These are phyloP conservation scores for Mormyrus lacerda DNA, from an alignment of 2,113 vertebrate genomes.

Conservation along the genomic window DNA sequence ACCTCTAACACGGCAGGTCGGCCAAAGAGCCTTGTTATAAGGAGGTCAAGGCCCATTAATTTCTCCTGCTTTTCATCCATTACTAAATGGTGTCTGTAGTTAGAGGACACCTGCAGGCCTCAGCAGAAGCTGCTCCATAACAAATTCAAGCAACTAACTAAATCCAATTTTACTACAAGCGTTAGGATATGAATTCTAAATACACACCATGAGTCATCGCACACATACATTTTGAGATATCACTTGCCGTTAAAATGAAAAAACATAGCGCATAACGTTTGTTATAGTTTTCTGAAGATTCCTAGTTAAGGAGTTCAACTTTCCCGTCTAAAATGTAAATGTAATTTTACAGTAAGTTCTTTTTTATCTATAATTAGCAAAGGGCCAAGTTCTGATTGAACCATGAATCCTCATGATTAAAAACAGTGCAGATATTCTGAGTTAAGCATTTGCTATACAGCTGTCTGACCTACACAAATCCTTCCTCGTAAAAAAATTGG, in stretches of 20 bases:
- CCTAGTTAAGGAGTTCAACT: not conserved
- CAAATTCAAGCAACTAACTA: not conserved
- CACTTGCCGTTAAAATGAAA: not conserved
- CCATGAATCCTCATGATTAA: not conserved
- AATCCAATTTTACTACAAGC: not conserved
- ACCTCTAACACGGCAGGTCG: not conserved
- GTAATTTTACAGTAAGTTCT: not conserved
- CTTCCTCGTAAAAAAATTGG: not conserved
- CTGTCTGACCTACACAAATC: not conserved
- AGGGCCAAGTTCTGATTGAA: not conserved
- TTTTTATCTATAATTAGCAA: not conserved
- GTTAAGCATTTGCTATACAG: not conserved
- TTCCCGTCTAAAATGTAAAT: not conserved
- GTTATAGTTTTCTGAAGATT: not conserved
- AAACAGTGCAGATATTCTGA: not conserved
- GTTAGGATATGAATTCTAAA: not conserved
- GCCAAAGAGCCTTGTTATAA: not conserved
- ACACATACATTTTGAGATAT: not conserved
- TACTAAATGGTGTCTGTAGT: not conserved
- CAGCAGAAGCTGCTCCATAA: not conserved
- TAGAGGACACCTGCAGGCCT: not conserved
- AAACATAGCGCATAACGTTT: not conserved
- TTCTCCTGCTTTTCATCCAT: not conserved
- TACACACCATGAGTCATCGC: not conserved
- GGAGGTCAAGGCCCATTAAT: slow-evolving; percentile 1